phyloP scores from a whole-genome alignment of 2,888 invertebrate genomes.

The Sepiola atlantica region DNA sequence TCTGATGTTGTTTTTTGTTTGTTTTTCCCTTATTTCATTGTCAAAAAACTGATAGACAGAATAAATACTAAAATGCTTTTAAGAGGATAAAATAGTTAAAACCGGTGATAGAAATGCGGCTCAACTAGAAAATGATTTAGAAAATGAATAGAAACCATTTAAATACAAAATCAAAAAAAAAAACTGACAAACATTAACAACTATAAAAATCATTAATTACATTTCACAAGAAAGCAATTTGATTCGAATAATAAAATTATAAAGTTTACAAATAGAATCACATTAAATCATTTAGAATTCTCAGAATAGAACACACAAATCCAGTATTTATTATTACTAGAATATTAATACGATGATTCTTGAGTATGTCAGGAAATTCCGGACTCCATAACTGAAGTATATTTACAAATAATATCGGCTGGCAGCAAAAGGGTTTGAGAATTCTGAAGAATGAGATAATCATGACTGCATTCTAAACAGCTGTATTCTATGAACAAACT shows the following conservation, averaged over 20 bases:
- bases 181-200: neutral
- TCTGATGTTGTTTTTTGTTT: too few species aligned
- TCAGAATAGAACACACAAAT: neutral
- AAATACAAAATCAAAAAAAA: neutral
- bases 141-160: neutral
- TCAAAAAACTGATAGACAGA: neutral
- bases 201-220: neutral
- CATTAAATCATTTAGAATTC: neutral
- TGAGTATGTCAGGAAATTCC: neutral
- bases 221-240: neutral
- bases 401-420: conserved; percentile 8
- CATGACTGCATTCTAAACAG: neutral
- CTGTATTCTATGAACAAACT: neutral
- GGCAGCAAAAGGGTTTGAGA: conserved; percentile 32
- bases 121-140: neutral
- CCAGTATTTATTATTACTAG: neutral
- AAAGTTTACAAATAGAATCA: neutral
- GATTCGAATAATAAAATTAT: neutral
- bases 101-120: neutral
- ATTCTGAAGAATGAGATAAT: conserved; percentile 8
- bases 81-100: neutral
- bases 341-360: neutral
- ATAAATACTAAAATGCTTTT: neutral
- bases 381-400: neutral
- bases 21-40: neutral